Base-by-base conservation (phyloP, 2,113 vertebrate genomes). In the Onychostruthus taczanowskii region DNA sequence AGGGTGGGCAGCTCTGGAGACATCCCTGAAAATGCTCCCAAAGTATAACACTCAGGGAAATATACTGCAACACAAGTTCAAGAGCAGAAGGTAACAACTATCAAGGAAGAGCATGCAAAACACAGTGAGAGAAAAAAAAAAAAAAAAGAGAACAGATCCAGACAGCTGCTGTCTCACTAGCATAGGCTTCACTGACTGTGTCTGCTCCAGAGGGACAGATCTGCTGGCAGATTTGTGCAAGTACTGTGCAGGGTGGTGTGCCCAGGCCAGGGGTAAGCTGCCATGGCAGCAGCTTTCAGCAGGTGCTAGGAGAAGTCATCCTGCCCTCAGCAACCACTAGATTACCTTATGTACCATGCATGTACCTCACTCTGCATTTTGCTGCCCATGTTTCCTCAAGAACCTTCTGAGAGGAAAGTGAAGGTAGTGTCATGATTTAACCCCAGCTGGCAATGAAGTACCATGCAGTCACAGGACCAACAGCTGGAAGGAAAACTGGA, bases 101-200 rank as follows among this genome's bases (percentile, higher is more conserved):
- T 43, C 16, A 58, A 63, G 50, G 68, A 84, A 80, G 43, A 80
- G 43, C 20, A 81, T 8, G 11, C 3, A 62, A 89, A 69, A 76
- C 16, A 28, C 0, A 1, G n/a, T 19, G 6, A 85, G 19, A 2
- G 3, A 46, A 24, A 27, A 5, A 4, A 44, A 26, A n/a, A 27
- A n/a, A 28, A 66, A 49, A 13, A 2, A 68, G 6, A 39, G 6
- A n/a, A 22, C 30, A 59, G 58, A 68, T 59, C 8, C 44, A 87
- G 64, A 30, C 19, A 68, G 58, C 50, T 66, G 53, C 41, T 46
- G 3, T 41, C 27, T 79, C 33, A 20, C 26, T 46, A 47, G 26
- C 41, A 63, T 13, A 1, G 6, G 30, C 41, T 81, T 41, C 43
- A 14, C 10, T 49, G 63, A 3, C 21, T 0, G 0, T n/a, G 30